Evolutionary conservation across 2,797 vertebrate genomes (phyloP), one percentile per base, ranked within the genome.

Genomic region (Knipowitschia caucasica): DNA sequence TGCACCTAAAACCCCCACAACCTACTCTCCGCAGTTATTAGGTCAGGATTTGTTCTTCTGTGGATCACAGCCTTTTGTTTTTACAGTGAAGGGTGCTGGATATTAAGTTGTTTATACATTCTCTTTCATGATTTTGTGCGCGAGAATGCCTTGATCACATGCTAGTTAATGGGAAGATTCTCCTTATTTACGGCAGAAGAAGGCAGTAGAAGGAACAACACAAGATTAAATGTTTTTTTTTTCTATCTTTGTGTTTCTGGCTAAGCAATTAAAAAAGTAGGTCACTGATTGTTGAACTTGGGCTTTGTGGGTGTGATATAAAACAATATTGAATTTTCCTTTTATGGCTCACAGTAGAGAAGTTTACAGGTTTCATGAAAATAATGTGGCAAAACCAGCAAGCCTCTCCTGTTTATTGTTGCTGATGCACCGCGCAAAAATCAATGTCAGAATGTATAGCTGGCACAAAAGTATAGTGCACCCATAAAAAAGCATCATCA

Each of bases 181-280:
- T 76, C 70, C 53, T 73, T 84, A 77, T 86, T 83, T 83, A 86
- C 81, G 73, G 73, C 64, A 61, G 64, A 73, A 56, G 58, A 82
- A n/a, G 61, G 67, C 68, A 65, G 56, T 53, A 75, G 72, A 56
- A 81, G 57, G 79, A 89, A 89, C 80, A 86, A 85, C 77, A 70
- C 67, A 65, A 69, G 82, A 79, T 89, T 85, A 84, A 81, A 84
- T 21, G 20, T 63, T 80, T 78, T 77, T 82, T 66, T 55, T 17
- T 43, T 46, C 20, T 1, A n/a, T 71, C 71, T 83, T 83, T 86
- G 79, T 84, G 81, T 89, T 88, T 86, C 77, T 74, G 78, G 78
- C 70, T 89, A 83, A 83, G 86, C 88, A 90, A 91, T 90, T 91
- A 88, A 90, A 90, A 88, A 91, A 89, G 77, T 91, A 80, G 88